Percentiles rank a stretch among this genome's conserved stretches.
Conservation (phyloP, 64 coral and sea anemone genomes). For the Montipora efflorescens region DNA sequence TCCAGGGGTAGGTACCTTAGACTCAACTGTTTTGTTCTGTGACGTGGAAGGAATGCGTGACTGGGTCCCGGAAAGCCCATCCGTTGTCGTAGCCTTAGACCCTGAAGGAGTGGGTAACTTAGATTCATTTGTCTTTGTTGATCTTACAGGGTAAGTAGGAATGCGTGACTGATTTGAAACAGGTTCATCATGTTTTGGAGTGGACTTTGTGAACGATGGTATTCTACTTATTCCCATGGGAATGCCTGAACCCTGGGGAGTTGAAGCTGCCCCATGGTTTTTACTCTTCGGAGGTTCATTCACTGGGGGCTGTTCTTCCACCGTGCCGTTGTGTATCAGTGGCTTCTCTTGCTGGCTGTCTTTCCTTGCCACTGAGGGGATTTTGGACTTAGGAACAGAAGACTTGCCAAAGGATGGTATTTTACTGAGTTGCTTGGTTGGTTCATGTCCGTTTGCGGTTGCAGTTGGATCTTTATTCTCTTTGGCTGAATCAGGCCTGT, state of each 20-base stretch:
- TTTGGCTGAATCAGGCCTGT: conserved; percentile 60
- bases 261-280: neutral
- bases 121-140: neutral
- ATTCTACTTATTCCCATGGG: conserved; percentile 34
- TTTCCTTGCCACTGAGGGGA: conserved; percentile 39
- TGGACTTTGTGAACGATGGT: conserved; percentile 26
- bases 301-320: neutral
- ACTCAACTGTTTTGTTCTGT: neutral
- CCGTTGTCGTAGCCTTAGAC: conserved; percentile 2
- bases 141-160: neutral
- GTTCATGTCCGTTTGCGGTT: conserved; percentile 31
- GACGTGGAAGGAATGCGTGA: conserved; percentile 10
- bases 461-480: conserved; percentile 71
- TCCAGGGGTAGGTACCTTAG: conserved; percentile 14
- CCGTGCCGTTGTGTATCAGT: neutral
- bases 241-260: conserved; percentile 18
- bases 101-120: neutral
- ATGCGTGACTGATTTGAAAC: neutral
- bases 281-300: conserved; percentile 27
- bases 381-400: conserved; percentile 27
- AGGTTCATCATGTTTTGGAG: conserved; percentile 25
- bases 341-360: conserved; percentile 21
- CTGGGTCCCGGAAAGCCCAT: neutral
- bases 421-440: conserved; percentile 43
- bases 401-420: conserved; percentile 64